These are phyloP conservation scores for Leptinotarsa lineolata DNA, from an alignment of 1,140 invertebrate species.

Conservation along the genomic window DNA sequence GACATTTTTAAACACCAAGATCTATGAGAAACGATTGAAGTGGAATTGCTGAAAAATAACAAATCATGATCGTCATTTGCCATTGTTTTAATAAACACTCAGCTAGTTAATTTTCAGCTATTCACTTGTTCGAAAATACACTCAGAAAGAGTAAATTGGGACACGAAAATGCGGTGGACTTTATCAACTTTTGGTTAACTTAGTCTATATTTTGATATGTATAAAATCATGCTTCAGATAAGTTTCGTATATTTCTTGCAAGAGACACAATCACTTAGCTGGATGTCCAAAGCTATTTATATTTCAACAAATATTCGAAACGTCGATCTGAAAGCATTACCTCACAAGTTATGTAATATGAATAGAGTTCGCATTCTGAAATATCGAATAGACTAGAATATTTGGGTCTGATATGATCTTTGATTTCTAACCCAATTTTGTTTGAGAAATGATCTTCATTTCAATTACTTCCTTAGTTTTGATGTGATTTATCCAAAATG, in stretches of 20 bases:
- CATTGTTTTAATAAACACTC: not conserved
- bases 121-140: not conserved
- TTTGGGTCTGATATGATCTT: no score
- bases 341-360: no score
- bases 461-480: no score
- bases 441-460: no score
- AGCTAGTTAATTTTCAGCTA: not conserved
- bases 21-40: conserved; percentile 38
- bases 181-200: not conserved
- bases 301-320: conserved; percentile 19
- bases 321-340: not conserved
- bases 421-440: no score
- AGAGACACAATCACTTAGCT: conserved; percentile 51
- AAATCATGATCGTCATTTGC: not conserved
- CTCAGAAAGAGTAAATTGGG: conserved; percentile 39
- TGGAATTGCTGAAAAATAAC: conserved; percentile 18
- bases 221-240: conserved; percentile 26
- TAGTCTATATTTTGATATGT: conserved; percentile 43
- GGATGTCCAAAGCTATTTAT: conserved; percentile 20
- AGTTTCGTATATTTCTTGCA: conserved; percentile 28
- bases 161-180: conserved; percentile 24
- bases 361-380: no score
- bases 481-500: no score
- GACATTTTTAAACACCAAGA: conserved; percentile 43
- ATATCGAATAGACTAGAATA: not conserved